Evolutionary conservation across 2,888 invertebrate species (phyloP), one percentile per base, ranked within the genome.

Genomic region (Sesamia inferens): DNA sequence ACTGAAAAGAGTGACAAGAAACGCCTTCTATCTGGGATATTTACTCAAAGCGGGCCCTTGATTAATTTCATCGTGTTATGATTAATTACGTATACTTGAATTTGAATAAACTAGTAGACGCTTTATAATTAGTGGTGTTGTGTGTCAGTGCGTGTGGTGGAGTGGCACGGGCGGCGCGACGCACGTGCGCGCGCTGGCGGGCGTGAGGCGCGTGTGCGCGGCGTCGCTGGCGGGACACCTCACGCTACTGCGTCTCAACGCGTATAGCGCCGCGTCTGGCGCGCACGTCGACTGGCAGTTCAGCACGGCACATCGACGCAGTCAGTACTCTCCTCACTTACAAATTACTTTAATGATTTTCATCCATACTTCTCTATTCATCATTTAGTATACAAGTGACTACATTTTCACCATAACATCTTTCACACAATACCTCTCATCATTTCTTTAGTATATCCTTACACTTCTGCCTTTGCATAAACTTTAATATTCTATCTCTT

Each of bases 221-320:
- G 99, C 99, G 0, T 97, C 98, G 76, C 96, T 99, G 16, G 98
- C 97, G 91, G 99, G 99, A 0, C 97, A 97, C 63, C 93, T 99
- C n/a, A 98, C 99, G 89, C 98, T 99, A 90, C 96, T 99, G 85
- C 97, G 98, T 70, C 94, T 99, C 61, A 98, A 98, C 92, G 98
- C 98, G 39, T 98, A 97, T 92, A 96, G 96, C 85, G 90, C 93
- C 14, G 96, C 97, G 77, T 97, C 98, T 78, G 98, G 98, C 47
- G 97, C 97, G 74, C 98, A 97, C 88, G 97, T 98, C 77, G 98
- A 98, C 92, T 98, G 98, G 98, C 97, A 97, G 72, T 98, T 98
- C 90, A 98, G 98, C 59, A 97, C 98, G 1, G 97, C 97, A 44
- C 98, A 98, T 86, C 94, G 98, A 85, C 95, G 98, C 93, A 98